These are phyloP conservation scores for Cydia pomonella DNA, from an alignment of 1,140 invertebrate genomes.

Conservation along the genomic window DNA sequence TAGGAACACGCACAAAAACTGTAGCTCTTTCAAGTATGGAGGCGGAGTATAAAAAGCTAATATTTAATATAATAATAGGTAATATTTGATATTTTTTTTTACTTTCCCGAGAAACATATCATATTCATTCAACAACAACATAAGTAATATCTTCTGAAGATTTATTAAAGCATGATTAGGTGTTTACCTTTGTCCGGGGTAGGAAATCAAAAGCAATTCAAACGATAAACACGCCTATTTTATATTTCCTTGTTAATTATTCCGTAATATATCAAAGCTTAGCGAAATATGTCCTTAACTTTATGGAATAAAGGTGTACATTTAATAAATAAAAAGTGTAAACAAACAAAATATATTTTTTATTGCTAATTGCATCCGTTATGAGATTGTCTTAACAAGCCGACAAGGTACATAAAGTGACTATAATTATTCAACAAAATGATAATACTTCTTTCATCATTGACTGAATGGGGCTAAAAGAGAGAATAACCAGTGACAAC, in stretches of 20 bases:
- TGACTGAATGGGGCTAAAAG: background rate
- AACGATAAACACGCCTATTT: background rate
- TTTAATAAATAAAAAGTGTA: background rate
- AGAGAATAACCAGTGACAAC: too few relatives aligned
- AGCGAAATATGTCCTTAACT: background rate
- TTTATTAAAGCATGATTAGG: too few relatives aligned
- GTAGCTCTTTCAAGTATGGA: too few relatives aligned
- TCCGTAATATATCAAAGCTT: background rate
- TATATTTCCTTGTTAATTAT: background rate
- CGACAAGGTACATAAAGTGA: background rate
- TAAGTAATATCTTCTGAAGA: too few relatives aligned
- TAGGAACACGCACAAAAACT: too few relatives aligned
- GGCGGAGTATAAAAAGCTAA: too few relatives aligned
- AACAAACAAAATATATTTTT: background rate
- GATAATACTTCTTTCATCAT: background rate
- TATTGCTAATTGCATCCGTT: conserved; percentile 3
- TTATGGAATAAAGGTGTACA: background rate
- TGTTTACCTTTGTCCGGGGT: background rate
- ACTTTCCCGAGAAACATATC: too few relatives aligned
- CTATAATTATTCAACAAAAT: background rate
- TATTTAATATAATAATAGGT: too few relatives aligned
- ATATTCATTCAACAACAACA: too few relatives aligned
- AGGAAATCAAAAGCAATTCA: background rate
- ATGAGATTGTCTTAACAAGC: background rate
- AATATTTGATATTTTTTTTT: too few relatives aligned